Conservation (phyloP, 2,888 invertebrate genomes). For the Cantharis lateralis region DNA sequence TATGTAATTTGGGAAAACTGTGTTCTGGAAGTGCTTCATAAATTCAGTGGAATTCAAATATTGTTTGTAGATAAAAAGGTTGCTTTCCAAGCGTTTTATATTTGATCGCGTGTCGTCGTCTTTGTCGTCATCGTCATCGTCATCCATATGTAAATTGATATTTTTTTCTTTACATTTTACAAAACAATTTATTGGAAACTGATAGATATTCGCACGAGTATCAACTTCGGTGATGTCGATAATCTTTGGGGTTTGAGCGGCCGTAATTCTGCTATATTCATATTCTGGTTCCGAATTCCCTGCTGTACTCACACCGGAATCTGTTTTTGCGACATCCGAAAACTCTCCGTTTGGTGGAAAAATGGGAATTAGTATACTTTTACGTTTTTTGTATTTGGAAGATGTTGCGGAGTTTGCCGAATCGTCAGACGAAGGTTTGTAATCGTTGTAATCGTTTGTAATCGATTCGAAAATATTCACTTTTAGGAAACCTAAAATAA, state of each 20-base stretch:
- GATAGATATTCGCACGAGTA: constrained; percentile 54
- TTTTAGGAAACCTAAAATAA: constrained; percentile 62
- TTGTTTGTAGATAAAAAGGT: constrained; percentile 41
- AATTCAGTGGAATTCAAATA: constrained; percentile 70
- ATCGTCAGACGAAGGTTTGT: neutral
- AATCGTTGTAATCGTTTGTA: neutral
- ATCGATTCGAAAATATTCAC: constrained; percentile 58
- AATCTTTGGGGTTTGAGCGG: constrained; percentile 63
- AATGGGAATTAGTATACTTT: neutral
- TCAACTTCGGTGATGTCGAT: constrained; percentile 57
- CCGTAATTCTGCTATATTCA: constrained; percentile 66
- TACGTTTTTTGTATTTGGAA: neutral
- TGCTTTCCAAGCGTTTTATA: neutral
- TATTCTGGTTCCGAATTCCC: constrained; percentile 56
- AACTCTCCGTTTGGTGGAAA: neutral
- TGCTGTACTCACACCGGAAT: constrained; percentile 20
- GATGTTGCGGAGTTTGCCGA: neutral
- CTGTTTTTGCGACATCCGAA: neutral
- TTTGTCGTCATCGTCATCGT: constrained; percentile 40
- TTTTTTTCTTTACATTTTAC: constrained; percentile 55
- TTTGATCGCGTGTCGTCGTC: no score
- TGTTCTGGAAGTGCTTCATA: constrained; percentile 68
- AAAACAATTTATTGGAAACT: constrained; percentile 62
- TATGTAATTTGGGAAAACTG: constrained; percentile 65
- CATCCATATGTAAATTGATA: constrained; percentile 49